Evolutionary conservation across 1,140 invertebrate genomes (phyloP), one percentile per base, ranked within the genome.

Genomic region (Drosophila cardini): DNA sequence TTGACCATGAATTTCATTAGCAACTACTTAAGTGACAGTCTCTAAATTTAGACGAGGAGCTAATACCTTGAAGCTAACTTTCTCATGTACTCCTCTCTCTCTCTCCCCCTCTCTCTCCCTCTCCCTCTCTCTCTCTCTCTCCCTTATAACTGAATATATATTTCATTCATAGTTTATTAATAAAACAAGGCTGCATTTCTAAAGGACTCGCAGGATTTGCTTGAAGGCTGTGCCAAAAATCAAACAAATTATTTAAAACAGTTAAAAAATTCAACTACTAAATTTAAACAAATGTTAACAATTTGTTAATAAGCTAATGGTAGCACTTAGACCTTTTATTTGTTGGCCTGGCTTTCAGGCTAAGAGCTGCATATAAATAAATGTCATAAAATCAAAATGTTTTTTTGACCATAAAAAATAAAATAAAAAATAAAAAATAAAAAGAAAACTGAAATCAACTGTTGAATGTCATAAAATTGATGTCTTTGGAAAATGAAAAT

Each of bases 391-490:
- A 67, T 65, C 69, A 72, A 52, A 72, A 67, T 56, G 60, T 15
- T 13, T 15, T 13, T 40, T 48, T 38, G 11, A 15, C 1, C 53
- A 65, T 67, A 46, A 67, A 67, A 72, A 13, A 5, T 26, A 26
- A 36, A n/a, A 65, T 67, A 46, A 67, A 67, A 72, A 13, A 5
- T 26, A 26, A 36, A n/a, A 34, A 34, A 8, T 42, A 70, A 21
- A 8, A 38, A 34, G 15, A n/a, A 61, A 68, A 42, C 11, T n/a
- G 43, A 21, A 26, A 36, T 48, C 71, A 73, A 73, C 71, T 73
- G 71, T 73, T 73, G 71, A 64, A 69, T 62, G 71, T 40, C n/a
- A 69, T 73, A 45, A 73, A 61, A 55, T 71, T 63, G 32, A 71
- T 69, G 64, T 21, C 9, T 40, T 50, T 21, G 32, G 21, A 16